Percentiles rank a stretch among this genome's conserved stretches.
Conservation (phyloP, 1,140 invertebrate genomes). For the Atta texana region DNA sequence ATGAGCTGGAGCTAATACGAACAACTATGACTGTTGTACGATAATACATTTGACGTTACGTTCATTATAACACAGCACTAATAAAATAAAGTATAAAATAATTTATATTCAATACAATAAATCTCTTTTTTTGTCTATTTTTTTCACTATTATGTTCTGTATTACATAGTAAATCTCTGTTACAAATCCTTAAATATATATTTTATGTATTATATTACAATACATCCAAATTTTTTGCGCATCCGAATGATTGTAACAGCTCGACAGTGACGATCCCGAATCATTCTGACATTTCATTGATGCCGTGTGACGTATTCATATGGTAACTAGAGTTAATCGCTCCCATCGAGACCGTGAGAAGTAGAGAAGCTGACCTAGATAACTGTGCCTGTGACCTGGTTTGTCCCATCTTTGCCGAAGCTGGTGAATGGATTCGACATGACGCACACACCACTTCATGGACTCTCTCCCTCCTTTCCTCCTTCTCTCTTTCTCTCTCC, state of each 20-base stretch:
- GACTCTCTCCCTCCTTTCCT: neutral
- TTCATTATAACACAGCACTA: neutral
- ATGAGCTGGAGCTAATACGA: constrained; percentile 61
- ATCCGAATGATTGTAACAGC: neutral
- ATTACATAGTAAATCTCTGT: neutral
- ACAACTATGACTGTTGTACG: constrained; percentile 20
- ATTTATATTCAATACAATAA: neutral
- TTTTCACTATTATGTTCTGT: neutral
- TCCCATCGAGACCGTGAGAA: constrained; percentile 73
- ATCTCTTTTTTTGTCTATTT: neutral
- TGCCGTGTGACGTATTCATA: constrained; percentile 68
- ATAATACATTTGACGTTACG: neutral
- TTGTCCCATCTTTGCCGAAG: constrained; percentile 77
- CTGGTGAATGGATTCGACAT: constrained; percentile 81
- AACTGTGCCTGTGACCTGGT: constrained; percentile 72
- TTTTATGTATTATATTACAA: neutral
- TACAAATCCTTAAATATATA: neutral
- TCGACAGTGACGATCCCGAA: constrained; percentile 54
- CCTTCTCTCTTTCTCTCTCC: neutral
- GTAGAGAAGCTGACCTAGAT: constrained; percentile 79
- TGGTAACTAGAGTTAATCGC: constrained; percentile 70
- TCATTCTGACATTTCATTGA: constrained; percentile 74
- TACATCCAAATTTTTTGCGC: neutral
- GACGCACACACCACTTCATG: constrained; percentile 77
- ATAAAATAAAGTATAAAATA: neutral